Evolutionary conservation across 2,888 invertebrate genomes (phyloP).

Genomic region (Stegana nigrithorax): DNA sequence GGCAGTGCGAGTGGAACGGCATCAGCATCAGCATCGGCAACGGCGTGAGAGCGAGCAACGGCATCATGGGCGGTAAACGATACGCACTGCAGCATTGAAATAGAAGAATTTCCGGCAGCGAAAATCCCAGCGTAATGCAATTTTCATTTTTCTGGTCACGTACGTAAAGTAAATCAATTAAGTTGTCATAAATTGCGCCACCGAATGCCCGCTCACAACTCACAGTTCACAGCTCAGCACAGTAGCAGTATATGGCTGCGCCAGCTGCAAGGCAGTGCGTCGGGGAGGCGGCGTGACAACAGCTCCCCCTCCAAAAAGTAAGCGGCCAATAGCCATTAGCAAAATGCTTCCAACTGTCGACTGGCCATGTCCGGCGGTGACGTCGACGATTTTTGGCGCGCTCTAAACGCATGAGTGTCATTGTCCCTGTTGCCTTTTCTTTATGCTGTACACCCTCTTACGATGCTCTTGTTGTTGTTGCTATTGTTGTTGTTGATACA

Average conservation of each 20-base stretch:
- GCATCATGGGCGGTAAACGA: background rate
- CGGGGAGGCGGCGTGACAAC: too few species aligned
- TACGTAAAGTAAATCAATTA: conserved; percentile 67
- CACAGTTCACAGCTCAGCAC: background rate
- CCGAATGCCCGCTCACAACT: background rate
- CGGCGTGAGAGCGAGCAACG: background rate
- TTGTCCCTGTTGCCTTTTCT: background rate
- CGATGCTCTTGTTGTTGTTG: conserved; percentile 1
- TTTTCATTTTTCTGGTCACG: conserved; percentile 67
- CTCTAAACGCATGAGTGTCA: background rate
- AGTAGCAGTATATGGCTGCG: background rate
- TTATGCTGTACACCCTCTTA: background rate
- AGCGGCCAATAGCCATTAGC: background rate
- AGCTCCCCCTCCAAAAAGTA: too few species aligned
- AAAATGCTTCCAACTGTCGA: too few species aligned
- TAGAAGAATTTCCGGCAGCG: conserved; percentile 54
- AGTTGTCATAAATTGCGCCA: conserved; percentile 65
- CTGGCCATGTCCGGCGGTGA: too few species aligned
- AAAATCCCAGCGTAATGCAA: conserved; percentile 63
- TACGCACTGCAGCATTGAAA: conserved; percentile 47
- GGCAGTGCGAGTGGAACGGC: too few species aligned
- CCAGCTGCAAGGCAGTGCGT: too few species aligned
- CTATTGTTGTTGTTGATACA: background rate
- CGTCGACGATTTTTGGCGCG: background rate
- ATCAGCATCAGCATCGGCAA: too few species aligned